Evolutionary conservation across 2,797 vertebrate species (phyloP).

Genomic region (Galaxias olidus): DNA sequence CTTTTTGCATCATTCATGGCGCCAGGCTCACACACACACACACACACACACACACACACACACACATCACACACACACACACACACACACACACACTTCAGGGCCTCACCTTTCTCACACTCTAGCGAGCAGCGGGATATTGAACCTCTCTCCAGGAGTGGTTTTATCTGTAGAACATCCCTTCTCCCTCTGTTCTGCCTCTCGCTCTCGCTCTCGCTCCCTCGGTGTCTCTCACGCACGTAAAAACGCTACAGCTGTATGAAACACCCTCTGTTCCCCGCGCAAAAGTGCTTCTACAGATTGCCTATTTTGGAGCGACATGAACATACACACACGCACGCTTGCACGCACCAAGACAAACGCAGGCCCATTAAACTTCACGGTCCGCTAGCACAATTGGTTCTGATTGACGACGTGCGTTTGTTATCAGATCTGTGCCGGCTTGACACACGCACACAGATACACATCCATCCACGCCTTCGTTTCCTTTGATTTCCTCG

Average conservation of each 20-base stretch:
- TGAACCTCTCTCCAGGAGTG: conserved; percentile 1
- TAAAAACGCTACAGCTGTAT: too few relatives aligned
- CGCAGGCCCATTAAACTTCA: too few relatives aligned
- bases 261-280: too few relatives aligned
- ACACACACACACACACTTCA: conserved; percentile 5
- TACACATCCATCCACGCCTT: neutral
- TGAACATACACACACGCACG: too few relatives aligned
- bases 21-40: conserved; percentile 2
- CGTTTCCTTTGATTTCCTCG: too few relatives aligned
- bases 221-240: neutral
- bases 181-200: neutral
- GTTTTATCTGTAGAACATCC: conserved; percentile 1
- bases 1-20: neutral
- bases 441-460: neutral
- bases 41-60: conserved; percentile 4
- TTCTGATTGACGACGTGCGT: too few relatives aligned
- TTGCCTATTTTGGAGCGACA: too few relatives aligned
- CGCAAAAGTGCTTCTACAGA: too few relatives aligned
- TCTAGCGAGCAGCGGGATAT: conserved; percentile 9
- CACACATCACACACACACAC: conserved; percentile 10
- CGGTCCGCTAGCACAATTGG: too few relatives aligned
- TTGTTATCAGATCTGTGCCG: too few relatives aligned
- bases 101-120: conserved; percentile 23
- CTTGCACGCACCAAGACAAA: too few relatives aligned
- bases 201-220: neutral